These are phyloP conservation scores for Drosophila miranda DNA, from an alignment of 1,140 invertebrate genomes.

Conservation along the genomic window DNA sequence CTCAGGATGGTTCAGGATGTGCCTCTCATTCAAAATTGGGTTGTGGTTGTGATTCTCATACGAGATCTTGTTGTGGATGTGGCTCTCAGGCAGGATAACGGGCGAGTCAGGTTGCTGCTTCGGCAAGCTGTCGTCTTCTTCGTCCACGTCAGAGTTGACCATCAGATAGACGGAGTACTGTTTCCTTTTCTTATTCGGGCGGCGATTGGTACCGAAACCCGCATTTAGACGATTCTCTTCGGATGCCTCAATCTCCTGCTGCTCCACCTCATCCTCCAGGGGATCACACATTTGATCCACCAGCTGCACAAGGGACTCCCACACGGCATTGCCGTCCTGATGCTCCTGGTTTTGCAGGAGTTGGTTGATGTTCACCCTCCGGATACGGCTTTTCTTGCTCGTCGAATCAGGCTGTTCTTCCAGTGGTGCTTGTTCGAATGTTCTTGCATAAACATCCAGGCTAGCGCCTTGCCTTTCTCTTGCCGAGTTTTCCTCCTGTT, in stretches of 20 bases:
- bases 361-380: slow-evolving; percentile 40
- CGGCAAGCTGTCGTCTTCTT: slow-evolving; percentile 1
- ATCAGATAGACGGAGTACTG: slow-evolving; percentile 52
- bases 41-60: too few species aligned
- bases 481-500: not conserved
- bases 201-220: slow-evolving; percentile 23
- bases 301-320: slow-evolving; percentile 43
- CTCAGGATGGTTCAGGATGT: not conserved
- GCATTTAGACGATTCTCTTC: slow-evolving; percentile 17
- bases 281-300: slow-evolving; percentile 31
- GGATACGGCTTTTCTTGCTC: too few species aligned
- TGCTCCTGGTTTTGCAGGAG: slow-evolving; percentile 27
- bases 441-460: not conserved
- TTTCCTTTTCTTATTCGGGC: slow-evolving; percentile 8
- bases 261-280: not conserved
- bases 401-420: not conserved
- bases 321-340: slow-evolving; percentile 21
- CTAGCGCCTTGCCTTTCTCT: too few species aligned
- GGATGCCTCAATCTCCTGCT: not conserved
- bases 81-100: too few species aligned
- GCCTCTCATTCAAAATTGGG: too few species aligned
- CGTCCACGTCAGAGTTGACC: slow-evolving; percentile 47
- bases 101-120: too few species aligned
- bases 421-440: not conserved
- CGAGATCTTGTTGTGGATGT: too few species aligned